These are phyloP conservation scores for Chrysochloris asiatica DNA, from an alignment of 2,113 vertebrate genomes.

Conservation along the genomic window DNA sequence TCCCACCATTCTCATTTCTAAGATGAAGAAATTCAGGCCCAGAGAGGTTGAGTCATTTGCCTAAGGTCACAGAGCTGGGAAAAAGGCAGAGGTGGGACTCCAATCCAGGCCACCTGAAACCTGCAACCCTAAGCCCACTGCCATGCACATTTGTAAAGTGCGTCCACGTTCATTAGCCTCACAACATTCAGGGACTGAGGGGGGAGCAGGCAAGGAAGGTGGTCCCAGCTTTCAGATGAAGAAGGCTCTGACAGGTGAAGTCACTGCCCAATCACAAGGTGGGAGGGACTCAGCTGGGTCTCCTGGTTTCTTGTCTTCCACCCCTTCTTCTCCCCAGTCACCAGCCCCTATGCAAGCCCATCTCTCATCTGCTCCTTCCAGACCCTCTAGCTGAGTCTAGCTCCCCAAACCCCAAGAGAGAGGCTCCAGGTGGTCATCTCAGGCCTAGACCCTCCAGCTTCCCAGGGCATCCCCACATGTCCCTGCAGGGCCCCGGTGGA, in stretches of 20 bases:
- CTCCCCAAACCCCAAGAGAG: background rate
- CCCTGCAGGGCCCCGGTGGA: background rate
- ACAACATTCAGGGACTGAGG: fast-evolving
- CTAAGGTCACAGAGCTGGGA: background rate
- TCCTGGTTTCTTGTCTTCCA: background rate
- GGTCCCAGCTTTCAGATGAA: background rate
- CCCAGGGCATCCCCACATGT: fast-evolving
- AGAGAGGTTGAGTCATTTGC: background rate
- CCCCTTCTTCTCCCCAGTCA: background rate
- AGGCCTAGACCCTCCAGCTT: background rate
- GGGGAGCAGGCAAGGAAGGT: background rate
- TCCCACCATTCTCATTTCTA: background rate
- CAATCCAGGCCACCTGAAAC: background rate
- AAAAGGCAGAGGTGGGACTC: background rate
- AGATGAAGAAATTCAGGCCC: background rate
- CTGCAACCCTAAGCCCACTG: background rate
- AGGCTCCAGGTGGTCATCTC: background rate
- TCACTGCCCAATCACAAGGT: background rate
- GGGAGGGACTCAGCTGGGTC: background rate
- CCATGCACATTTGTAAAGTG: background rate
- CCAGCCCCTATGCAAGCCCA: background rate
- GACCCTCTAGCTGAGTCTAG: background rate
- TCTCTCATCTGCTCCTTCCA: background rate
- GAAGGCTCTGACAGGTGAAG: background rate
- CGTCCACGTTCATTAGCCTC: background rate